Evolutionary conservation across 2,113 vertebrate species (phyloP).

Genomic region (Heptranchias perlo): DNA sequence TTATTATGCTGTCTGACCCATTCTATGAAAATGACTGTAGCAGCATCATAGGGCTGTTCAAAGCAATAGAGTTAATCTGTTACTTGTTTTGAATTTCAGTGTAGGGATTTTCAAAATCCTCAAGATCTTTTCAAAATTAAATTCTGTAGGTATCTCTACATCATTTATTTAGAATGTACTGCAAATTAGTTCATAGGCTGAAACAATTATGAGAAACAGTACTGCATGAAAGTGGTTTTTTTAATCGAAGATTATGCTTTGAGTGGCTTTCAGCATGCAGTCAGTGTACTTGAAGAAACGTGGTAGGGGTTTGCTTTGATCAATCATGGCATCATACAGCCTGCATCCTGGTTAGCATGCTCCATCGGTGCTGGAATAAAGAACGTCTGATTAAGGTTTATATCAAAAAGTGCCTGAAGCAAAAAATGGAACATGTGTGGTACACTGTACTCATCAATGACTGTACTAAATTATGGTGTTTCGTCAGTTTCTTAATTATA

Average conservation of each 20-base stretch:
- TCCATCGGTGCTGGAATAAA: constrained; percentile 14
- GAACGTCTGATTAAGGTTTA: neutral
- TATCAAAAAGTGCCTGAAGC: constrained; percentile 38
- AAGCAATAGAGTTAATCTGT: neutral
- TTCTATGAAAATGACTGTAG: neutral
- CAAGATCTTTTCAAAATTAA: neutral
- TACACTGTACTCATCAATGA: constrained; percentile 12
- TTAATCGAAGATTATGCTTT: neutral
- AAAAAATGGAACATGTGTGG: constrained; percentile 5
- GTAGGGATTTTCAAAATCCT: neutral
- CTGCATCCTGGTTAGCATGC: neutral
- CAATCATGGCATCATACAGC: neutral
- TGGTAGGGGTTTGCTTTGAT: constrained; percentile 19
- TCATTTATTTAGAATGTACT: neutral
- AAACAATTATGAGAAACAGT: neutral
- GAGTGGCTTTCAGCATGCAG: neutral
- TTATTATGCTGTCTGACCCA: neutral
- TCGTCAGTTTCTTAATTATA: neutral
- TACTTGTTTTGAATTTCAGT: neutral
- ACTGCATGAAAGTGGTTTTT: neutral
- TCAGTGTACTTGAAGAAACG: constrained; percentile 17
- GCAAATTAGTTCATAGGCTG: neutral
- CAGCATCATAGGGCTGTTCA: neutral
- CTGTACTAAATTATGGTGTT: neutral
- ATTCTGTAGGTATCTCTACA: neutral